Evolutionary conservation across 92 coral and sea anemone genomes (phyloP).

Genomic region (Palythoa caribaeorum): DNA sequence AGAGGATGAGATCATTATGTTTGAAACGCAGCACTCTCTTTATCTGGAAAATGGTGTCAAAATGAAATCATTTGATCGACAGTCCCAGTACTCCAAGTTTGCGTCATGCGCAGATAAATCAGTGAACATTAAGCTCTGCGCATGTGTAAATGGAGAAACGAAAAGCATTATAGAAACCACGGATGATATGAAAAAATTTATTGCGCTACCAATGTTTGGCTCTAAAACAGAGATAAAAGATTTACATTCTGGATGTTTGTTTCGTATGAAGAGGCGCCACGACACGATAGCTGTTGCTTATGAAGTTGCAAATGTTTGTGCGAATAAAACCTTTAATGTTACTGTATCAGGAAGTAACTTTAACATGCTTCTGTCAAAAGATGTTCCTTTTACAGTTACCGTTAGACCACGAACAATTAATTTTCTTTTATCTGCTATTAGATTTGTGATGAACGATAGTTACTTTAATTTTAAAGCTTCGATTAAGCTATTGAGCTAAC

Average conservation of each 20-base stretch:
- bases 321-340: slow-evolving; percentile 45
- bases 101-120: slow-evolving; percentile 15
- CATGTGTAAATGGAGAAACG: slow-evolving; percentile 19
- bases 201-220: slow-evolving; percentile 54
- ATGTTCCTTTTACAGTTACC: slow-evolving; percentile 41
- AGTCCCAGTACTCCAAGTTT: slow-evolving; percentile 24
- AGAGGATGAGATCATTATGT: slow-evolving; percentile 27
- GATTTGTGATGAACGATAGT: slow-evolving; percentile 58
- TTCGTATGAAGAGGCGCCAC: slow-evolving; percentile 61
- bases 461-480: slow-evolving; percentile 36
- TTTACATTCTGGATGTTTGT: slow-evolving; percentile 59
- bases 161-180: slow-evolving; percentile 17
- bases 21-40: background rate
- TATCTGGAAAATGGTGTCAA: slow-evolving; percentile 13
- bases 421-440: slow-evolving; percentile 59
- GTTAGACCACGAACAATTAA: slow-evolving; percentile 62
- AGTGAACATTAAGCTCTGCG: slow-evolving; percentile 30
- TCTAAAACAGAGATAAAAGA: slow-evolving; percentile 43
- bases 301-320: slow-evolving; percentile 55
- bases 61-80: slow-evolving; percentile 40
- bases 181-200: slow-evolving; percentile 28
- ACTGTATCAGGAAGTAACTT: slow-evolving; percentile 27
- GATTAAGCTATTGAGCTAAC: background rate
- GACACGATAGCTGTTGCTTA: slow-evolving; percentile 50
- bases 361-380: slow-evolving; percentile 42